Percentiles rank a stretch among this genome's conserved stretches.
Conservation (phyloP, 2,113 vertebrate species). For the Indicator indicator region DNA sequence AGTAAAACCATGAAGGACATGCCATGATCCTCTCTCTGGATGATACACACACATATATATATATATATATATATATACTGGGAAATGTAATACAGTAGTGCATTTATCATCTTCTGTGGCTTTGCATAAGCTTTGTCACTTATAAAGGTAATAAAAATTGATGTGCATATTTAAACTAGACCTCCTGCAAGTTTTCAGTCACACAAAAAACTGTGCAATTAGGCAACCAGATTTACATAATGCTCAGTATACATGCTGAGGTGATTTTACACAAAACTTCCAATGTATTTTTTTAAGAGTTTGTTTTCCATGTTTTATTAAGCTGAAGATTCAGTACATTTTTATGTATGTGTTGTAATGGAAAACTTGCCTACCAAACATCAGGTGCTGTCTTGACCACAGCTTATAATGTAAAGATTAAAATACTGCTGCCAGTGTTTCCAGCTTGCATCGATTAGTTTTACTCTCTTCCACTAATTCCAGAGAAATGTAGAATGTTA, state of each 20-base stretch:
- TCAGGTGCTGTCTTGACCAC: background rate
- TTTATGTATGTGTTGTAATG: background rate
- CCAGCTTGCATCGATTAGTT: background rate
- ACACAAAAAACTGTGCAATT: conserved; percentile 2
- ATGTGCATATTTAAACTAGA: background rate
- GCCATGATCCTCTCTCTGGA: background rate
- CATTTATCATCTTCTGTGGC: conserved; percentile 4
- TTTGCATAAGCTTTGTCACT: conserved; percentile 16
- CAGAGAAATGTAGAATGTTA: background rate
- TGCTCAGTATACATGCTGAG: background rate
- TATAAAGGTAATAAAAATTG: conserved; percentile 14
- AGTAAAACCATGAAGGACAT: conserved; percentile 13
- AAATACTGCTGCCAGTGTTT: background rate
- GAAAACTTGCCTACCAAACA: background rate
- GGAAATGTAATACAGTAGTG: background rate
- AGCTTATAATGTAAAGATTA: background rate
- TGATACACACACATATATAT: too few species aligned
- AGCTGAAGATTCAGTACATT: background rate
- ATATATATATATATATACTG: background rate
- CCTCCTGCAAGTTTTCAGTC: background rate
- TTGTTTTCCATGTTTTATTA: background rate
- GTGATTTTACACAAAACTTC: background rate
- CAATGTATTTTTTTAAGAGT: background rate
- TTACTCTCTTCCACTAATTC: background rate
- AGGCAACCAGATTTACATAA: conserved; percentile 16